Evolutionary conservation across 2,797 vertebrate species (phyloP).

Genomic region (Bovichtus variegatus): DNA sequence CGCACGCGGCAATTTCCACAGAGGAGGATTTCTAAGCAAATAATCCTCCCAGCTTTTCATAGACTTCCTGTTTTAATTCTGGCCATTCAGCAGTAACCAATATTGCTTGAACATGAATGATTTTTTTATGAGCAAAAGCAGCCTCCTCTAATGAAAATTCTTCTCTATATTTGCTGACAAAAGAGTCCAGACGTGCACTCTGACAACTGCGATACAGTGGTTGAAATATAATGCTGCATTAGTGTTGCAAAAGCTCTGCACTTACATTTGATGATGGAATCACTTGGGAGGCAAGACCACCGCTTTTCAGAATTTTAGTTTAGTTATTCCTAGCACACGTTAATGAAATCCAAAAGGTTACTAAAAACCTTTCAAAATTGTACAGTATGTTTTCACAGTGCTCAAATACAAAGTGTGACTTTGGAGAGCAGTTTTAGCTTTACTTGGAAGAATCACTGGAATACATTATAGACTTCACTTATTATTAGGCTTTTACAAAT

Average conservation of each 20-base stretch:
- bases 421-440: background rate
- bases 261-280: background rate
- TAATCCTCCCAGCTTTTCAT: constrained; percentile 6
- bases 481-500: background rate
- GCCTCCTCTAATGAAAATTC: constrained; percentile 38
- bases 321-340: background rate
- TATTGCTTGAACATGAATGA: constrained; percentile 19
- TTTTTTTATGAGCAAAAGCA: constrained; percentile 25
- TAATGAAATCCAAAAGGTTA: background rate
- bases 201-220: constrained; percentile 6
- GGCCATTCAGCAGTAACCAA: constrained; percentile 40
- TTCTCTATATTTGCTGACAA: constrained; percentile 52
- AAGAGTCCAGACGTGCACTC: constrained; percentile 19
- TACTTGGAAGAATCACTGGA: background rate
- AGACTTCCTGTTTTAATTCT: constrained; percentile 40
- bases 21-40: constrained; percentile 23
- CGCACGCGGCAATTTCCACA: background rate
- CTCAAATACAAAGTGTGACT: background rate
- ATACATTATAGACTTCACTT: background rate
- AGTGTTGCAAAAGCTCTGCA: constrained; percentile 2
- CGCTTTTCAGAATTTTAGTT: constrained; percentile 5
- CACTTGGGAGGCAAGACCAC: background rate
- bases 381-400: background rate
- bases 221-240: constrained; percentile 13
- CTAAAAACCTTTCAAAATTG: background rate